A percentile compares a stretch with the other conserved stretches of the same genome.
Conservation (phyloP, 2,888 invertebrate species). For the Idaea aversata region DNA sequence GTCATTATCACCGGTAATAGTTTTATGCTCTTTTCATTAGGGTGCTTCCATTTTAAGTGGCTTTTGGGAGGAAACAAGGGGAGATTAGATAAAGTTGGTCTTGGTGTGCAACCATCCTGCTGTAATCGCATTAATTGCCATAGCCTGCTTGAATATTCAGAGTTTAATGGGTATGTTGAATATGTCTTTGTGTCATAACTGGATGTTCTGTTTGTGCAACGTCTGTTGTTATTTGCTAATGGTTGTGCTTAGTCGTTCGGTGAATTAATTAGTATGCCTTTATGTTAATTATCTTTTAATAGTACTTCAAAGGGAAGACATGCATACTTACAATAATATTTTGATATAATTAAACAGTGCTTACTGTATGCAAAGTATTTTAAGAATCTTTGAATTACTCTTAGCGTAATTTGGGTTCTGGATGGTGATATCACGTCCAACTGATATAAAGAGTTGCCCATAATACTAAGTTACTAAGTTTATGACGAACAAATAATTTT, state of each 20-base stretch:
- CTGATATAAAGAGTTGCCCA: too few relatives aligned
- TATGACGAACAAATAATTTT: too few relatives aligned
- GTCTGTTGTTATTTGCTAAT: not conserved
- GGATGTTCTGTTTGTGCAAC: not conserved
- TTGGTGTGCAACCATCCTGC: constrained; percentile 34
- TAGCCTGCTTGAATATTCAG: constrained; percentile 16
- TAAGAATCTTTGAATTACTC: too few relatives aligned
- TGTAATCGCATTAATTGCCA: constrained; percentile 50
- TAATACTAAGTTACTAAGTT: too few relatives aligned
- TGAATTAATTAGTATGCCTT: not conserved
- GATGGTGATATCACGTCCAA: too few relatives aligned
- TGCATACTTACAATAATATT: too few relatives aligned
- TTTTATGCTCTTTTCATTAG: constrained; percentile 41
- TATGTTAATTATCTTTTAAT: not conserved
- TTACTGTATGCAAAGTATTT: too few relatives aligned
- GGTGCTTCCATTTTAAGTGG: constrained; percentile 45
- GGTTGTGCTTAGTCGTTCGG: not conserved
- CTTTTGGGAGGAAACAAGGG: constrained; percentile 52
- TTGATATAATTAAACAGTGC: too few relatives aligned
- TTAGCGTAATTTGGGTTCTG: too few relatives aligned
- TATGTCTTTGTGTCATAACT: constrained; percentile 2
- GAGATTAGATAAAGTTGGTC: constrained; percentile 56
- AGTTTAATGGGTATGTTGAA: constrained; percentile 5
- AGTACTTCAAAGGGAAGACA: not conserved
- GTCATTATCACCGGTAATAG: constrained; percentile 46